Conservation (phyloP, 2,113 vertebrate species). For the Cromileptes altivelis region DNA sequence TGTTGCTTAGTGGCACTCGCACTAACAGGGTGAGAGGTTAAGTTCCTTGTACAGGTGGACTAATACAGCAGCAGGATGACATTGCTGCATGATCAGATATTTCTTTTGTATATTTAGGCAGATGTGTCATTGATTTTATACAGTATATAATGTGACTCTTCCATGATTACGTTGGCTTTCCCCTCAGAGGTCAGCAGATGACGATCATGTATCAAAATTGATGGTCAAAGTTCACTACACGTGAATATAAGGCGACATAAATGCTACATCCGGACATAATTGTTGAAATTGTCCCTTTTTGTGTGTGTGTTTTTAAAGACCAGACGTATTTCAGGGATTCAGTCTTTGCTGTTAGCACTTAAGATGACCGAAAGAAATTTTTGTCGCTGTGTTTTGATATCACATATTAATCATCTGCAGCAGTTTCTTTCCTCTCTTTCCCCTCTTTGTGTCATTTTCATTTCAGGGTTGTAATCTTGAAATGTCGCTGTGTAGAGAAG, state of each 20-base stretch:
- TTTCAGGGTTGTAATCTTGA: slow-evolving; percentile 20
- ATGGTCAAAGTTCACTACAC: not conserved
- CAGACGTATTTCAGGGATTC: not conserved
- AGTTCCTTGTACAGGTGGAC: not conserved
- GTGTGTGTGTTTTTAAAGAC: not conserved
- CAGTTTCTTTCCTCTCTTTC: not conserved
- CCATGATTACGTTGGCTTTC: not conserved
- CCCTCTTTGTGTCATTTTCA: not conserved
- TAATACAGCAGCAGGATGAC: not conserved
- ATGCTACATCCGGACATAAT: not conserved
- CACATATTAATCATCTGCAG: not conserved
- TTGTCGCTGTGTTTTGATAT: not conserved
- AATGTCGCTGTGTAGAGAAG: not conserved
- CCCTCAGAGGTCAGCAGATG: not conserved
- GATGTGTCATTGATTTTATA: not conserved
- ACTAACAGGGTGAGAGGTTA: not conserved
- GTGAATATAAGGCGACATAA: not conserved
- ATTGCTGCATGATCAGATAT: too few species aligned
- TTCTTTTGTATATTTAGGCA: too few species aligned
- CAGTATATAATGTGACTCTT: not conserved
- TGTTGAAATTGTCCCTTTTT: not conserved
- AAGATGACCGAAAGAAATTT: not conserved
- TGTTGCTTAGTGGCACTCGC: not conserved
- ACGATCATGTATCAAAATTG: not conserved
- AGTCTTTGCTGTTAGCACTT: not conserved